Evolutionary conservation across 2,113 vertebrate species (phyloP), one percentile per base, ranked within the genome.

Genomic region (Psittacara wagleri): DNA sequence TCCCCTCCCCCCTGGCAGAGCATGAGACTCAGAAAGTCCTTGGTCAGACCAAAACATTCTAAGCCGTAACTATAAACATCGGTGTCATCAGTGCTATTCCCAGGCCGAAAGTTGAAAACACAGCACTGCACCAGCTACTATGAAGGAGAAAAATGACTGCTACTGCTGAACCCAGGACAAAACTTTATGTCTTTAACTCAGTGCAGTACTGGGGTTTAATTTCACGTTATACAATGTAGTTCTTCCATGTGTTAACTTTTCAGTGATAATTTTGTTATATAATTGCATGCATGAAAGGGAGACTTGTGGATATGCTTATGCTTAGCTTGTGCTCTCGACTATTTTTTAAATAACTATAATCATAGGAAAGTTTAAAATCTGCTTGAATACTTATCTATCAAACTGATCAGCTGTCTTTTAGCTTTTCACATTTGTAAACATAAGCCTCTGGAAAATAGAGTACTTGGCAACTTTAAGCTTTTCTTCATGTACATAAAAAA

Each of bases 141-240:
- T 1, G 17, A 44, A 44, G 43, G 43, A 44, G 43, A 44, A 44
- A 18, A 44, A 44, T 18, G 43, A 44, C 43, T 18, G 43, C 43
- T 44, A 18, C 43, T 44, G 43, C 43, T 44, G 43, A 44, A 44
- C 43, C 43, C 43, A 18, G 43, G 43, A 18, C 43, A 44, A 44
- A 3, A 17, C 14, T 54, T 57, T 41, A 35, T 74, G 16, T 37
- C 66, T 74, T 17, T 48, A 11, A 18, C 22, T 64, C 13, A 74
- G 13, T 43, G 23, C 4, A 54, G 57, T 68, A 59, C 10, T 66
- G 33, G 31, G 29, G 57, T 14, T 72, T 75, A 41, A 54, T 61
- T 33, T 76, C 59, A 59, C 18, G 29, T 64, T 64, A 61, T 0
- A 0, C 20, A 31, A 8, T n/a, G 10, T 16, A 76, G 44, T 64